Evolutionary conservation across 1,140 invertebrate genomes (phyloP).

Genomic region (Prorops nasuta): DNA sequence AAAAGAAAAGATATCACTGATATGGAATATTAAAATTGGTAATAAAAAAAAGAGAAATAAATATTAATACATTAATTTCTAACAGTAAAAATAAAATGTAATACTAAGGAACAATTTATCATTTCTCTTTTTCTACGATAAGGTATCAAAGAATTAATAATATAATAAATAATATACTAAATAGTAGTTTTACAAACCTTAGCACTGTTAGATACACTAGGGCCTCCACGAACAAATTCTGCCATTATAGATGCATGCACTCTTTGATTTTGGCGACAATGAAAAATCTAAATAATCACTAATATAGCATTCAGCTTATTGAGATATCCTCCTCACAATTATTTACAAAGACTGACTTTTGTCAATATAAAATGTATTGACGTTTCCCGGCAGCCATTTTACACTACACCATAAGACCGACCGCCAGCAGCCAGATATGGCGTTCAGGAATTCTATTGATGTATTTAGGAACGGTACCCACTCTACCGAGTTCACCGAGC

Average conservation of each 20-base stretch:
- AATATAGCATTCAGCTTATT: constrained; percentile 31
- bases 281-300: constrained; percentile 22
- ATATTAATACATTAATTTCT: not conserved
- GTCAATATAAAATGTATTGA: constrained; percentile 49
- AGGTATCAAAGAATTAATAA: constrained; percentile 13
- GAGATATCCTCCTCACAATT: constrained; percentile 18
- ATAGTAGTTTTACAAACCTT: constrained; percentile 44
- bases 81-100: not conserved
- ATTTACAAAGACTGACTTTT: constrained; percentile 38
- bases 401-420: constrained; percentile 22
- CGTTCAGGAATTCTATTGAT: too few relatives aligned
- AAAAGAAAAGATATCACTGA: too few relatives aligned
- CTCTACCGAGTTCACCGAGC: too few relatives aligned
- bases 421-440: too few relatives aligned
- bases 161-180: constrained; percentile 11
- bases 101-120: too few relatives aligned
- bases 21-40: too few relatives aligned
- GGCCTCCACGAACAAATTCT: constrained; percentile 61
- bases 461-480: too few relatives aligned
- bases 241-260: constrained; percentile 52
- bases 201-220: constrained; percentile 53
- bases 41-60: not conserved
- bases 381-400: constrained; percentile 53
- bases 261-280: constrained; percentile 22
- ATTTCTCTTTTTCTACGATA: too few relatives aligned